Evolutionary conservation across 2,888 invertebrate species (phyloP).

Genomic region (Epirrhoe alternata): DNA sequence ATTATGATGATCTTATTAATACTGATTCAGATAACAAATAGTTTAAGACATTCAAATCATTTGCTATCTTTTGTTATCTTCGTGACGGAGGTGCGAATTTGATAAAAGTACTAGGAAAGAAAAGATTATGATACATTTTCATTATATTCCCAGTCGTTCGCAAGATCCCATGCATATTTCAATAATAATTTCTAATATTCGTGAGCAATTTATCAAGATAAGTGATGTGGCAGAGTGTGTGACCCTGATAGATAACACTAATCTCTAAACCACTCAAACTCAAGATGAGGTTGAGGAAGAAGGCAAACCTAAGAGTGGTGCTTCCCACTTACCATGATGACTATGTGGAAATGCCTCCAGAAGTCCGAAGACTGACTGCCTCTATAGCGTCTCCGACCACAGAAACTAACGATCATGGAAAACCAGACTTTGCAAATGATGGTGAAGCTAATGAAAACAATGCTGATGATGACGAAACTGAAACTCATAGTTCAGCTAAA

Average conservation of each 20-base stretch:
- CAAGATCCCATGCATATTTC: slow-evolving; percentile 10
- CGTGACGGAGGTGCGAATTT: slow-evolving; percentile 52
- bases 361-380: slow-evolving; percentile 56
- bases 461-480: neutral
- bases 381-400: slow-evolving; percentile 20
- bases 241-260: slow-evolving; percentile 18
- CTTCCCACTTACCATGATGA: slow-evolving; percentile 73
- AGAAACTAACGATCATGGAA: slow-evolving; percentile 14
- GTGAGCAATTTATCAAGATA: slow-evolving; percentile 37
- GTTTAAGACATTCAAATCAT: slow-evolving; percentile 9
- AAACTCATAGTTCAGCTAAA: slow-evolving; percentile 3
- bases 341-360: slow-evolving; percentile 75
- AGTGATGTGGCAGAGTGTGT: slow-evolving; percentile 4
- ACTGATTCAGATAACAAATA: neutral
- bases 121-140: slow-evolving; percentile 56
- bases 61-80: slow-evolving; percentile 55
- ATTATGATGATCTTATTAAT: neutral
- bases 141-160: slow-evolving; percentile 38
- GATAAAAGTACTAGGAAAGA: slow-evolving; percentile 62
- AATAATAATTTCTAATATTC: slow-evolving; percentile 15
- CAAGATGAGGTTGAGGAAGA: slow-evolving; percentile 70
- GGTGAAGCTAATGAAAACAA: neutral
- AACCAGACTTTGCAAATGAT: slow-evolving; percentile 11
- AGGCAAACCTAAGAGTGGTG: slow-evolving; percentile 67
- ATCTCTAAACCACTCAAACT: slow-evolving; percentile 8